Conservation (phyloP, 2,797 vertebrate genomes). For the Pyrocephalus nanus region DNA sequence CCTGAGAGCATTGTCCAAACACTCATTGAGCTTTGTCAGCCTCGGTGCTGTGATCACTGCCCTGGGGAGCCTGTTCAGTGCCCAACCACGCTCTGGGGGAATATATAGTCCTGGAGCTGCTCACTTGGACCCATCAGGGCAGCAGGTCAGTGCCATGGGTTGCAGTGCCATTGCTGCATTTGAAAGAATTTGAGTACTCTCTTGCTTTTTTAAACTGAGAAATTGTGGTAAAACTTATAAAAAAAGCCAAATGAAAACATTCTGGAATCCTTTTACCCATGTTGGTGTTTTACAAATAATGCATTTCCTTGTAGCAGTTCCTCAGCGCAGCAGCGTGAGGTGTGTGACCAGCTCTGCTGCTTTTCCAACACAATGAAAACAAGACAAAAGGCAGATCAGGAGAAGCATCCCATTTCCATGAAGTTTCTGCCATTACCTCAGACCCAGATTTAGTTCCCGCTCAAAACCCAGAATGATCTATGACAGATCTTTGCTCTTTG, state of each 20-base stretch:
- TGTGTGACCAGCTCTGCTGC: not conserved
- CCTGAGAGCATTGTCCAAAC: not conserved
- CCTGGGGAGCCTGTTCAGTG: not conserved
- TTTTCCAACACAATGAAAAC: accelerated
- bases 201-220: not conserved
- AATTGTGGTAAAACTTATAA: not conserved
- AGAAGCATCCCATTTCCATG: not conserved
- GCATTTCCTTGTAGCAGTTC: not conserved
- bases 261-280: accelerated
- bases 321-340: not conserved
- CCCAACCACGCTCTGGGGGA: not conserved
- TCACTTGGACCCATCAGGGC: accelerated
- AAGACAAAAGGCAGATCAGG: not conserved
- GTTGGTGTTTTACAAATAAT: not conserved
- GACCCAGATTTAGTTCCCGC: not conserved
- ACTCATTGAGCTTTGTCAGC: not conserved
- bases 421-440: not conserved
- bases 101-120: not conserved
- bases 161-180: not conserved
- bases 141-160: accelerated
- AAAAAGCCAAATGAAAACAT: accelerated
- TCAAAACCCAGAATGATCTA: accelerated
- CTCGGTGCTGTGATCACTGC: not conserved
- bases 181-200: not conserved
- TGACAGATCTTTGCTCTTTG: not conserved